Evolutionary conservation across 2,113 vertebrate species (phyloP), one percentile per base, ranked within the genome.

Genomic region (Deroptyus accipitrinus): DNA sequence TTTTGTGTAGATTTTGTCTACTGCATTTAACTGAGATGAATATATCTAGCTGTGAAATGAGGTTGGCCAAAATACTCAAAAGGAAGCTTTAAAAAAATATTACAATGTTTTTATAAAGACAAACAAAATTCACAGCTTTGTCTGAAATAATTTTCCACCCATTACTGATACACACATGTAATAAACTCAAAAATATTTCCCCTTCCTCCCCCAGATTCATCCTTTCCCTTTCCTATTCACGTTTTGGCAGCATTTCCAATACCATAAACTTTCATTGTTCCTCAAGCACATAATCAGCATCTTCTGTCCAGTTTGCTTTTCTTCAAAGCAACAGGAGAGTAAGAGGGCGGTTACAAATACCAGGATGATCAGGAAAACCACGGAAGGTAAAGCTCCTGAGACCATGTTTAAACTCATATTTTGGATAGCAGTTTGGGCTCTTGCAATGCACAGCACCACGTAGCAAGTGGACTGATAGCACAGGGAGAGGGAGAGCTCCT

Each of bases 111-210:
- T 95, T 62, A 75, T 51, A 82, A 68, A 20, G 76, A 79, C 33
- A 80, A 95, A 74, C 55, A 92, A 94, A 92, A 93, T 88, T 93
- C 66, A 89, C 52, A 89, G 83, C 70, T 87, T 86, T 88, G 39
- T 81, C 64, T 95, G 83, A 94, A 96, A 91, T 86, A 69, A 86
- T 91, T 94, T 91, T 92, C 86, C 83, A 89, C 57, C 44, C 62
- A 84, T 52, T 82, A 76, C 72, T 78, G 76, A 78, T 66, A 86
- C 6, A 79, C 23, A 80, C 46, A 76, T 57, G 19, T 64, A 78
- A 79, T 44, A 95, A 95, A 88, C 0, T 17, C 42, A 75, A 87
- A 62, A 66, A 39, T 63, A 7, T 1, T 62, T 24, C 59, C 23
- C 35, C 15, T 35, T 27, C 59, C 35, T 27, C 2, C 13, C 41